Conservation (phyloP, 1,140 invertebrate species). For the Nephotettix cincticeps region DNA sequence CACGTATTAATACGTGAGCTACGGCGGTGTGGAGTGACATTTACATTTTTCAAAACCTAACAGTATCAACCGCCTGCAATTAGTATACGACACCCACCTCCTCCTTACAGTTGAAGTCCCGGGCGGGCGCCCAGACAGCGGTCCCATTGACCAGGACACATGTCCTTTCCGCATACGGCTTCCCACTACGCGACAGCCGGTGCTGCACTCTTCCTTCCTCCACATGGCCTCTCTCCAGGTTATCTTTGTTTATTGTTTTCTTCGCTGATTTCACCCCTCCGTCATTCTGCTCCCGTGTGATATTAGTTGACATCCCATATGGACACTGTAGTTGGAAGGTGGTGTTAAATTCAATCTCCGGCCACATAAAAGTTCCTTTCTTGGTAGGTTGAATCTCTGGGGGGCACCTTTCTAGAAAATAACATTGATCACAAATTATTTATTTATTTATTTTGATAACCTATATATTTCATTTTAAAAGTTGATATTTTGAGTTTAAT, state of each 20-base stretch:
- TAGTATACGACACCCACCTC: constrained; percentile 38
- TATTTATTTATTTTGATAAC: no score
- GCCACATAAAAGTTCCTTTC: constrained; percentile 43
- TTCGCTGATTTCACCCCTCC: neutral
- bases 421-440: no score
- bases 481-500: no score
- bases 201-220: neutral
- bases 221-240: neutral
- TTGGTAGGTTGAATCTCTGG: constrained; percentile 35
- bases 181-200: constrained; percentile 14
- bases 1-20: no score
- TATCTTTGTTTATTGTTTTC: constrained; percentile 2
- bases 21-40: no score
- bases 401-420: constrained; percentile 40
- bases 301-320: constrained; percentile 31
- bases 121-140: constrained; percentile 28
- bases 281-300: neutral
- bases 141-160: constrained; percentile 34
- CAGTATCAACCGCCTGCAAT: no score
- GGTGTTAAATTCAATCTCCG: constrained; percentile 38
- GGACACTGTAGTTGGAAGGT: constrained; percentile 39
- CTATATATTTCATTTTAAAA: no score
- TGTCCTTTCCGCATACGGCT: constrained; percentile 31
- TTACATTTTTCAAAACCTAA: no score
- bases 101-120: constrained; percentile 35